Evolutionary conservation across 2,797 vertebrate species (phyloP).

Genomic region (Spinus pinus): DNA sequence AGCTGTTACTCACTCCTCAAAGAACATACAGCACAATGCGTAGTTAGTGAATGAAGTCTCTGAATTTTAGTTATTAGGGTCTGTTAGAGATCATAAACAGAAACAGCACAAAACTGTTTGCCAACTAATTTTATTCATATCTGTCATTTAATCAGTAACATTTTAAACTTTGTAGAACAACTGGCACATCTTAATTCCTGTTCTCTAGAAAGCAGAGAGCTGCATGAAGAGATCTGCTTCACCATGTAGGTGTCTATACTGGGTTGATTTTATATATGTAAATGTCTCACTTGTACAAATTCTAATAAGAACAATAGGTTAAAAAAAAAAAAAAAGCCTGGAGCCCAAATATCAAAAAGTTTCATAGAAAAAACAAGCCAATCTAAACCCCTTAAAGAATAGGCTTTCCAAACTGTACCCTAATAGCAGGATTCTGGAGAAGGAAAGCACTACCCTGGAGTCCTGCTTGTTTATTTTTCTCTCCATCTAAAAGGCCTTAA

Average conservation of each 20-base stretch:
- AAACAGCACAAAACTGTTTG: neutral
- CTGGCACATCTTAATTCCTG: neutral
- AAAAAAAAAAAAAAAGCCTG: neutral
- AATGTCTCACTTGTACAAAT: neutral
- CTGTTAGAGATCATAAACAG: neutral
- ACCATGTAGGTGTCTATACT: neutral
- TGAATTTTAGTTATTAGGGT: neutral
- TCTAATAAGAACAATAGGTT: neutral
- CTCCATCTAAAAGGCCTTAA: neutral
- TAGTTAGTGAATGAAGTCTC: neutral
- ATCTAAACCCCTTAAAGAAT: neutral
- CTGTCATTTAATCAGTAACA: neutral
- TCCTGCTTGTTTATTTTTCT: neutral
- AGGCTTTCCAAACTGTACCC: neutral
- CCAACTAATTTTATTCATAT: neutral
- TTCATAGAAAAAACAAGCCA: neutral
- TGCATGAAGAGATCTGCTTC: neutral
- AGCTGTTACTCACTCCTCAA: neutral
- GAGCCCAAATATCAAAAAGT: neutral
- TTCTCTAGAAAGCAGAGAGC: neutral
- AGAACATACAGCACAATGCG: neutral
- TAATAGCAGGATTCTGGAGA: neutral
- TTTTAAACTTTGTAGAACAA: neutral
- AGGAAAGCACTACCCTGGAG: neutral
- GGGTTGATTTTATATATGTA: neutral